phyloP scores from a whole-genome alignment of 2,113 vertebrate species.

The Anseranas semipalmata region DNA sequence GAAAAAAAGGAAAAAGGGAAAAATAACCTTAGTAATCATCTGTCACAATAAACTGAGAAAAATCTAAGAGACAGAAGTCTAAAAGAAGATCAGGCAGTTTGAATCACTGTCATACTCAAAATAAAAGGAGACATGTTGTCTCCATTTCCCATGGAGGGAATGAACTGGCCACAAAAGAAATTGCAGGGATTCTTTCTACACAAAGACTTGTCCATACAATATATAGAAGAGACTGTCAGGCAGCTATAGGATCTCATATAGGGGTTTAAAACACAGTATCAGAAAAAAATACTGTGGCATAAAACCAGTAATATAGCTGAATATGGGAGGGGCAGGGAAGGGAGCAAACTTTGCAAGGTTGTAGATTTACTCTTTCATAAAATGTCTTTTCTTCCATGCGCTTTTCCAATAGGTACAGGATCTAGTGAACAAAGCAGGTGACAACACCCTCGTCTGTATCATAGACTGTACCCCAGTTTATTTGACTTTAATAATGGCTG shows the following conservation, averaged over 20 bases:
- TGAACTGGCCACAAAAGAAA: not conserved
- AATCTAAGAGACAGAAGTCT: constrained; percentile 1
- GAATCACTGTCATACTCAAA: not conserved
- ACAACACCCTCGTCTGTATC: not conserved
- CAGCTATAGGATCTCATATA: not conserved
- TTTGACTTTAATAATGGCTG: not conserved
- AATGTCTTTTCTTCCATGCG: not conserved
- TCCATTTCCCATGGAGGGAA: not conserved
- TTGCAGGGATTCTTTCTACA: not conserved
- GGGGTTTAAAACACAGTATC: not conserved
- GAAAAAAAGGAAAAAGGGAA: not conserved
- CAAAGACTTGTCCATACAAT: not conserved
- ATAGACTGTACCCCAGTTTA: not conserved
- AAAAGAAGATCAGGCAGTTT: constrained; percentile 4
- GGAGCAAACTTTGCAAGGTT: not conserved
- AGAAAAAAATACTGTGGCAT: not conserved
- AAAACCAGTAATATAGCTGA: not conserved
- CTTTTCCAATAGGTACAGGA: not conserved
- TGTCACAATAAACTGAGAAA: not conserved
- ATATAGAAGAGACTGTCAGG: not conserved
- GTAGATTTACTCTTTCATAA: not conserved
- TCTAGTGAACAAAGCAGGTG: not conserved
- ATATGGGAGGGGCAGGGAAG: not conserved
- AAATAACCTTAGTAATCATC: not conserved
- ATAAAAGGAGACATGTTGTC: not conserved